phyloP scores from a whole-genome alignment of 2,797 vertebrate genomes.

The Galago senegalensis region DNA sequence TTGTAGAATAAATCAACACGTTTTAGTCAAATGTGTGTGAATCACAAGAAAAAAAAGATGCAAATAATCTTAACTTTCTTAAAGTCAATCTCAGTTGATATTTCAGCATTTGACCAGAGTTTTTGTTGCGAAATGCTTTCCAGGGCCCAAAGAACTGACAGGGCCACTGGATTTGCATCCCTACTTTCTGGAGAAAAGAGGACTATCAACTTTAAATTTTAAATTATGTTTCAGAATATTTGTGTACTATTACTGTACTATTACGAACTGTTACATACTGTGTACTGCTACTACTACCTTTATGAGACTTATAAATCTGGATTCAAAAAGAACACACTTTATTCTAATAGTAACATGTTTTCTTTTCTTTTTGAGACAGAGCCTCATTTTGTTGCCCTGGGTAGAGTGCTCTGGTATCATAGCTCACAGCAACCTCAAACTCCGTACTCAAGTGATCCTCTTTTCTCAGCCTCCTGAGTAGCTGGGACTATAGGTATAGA shows the following conservation, averaged over 20 bases:
- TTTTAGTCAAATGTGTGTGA: background rate
- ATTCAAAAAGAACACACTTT: conserved; percentile 36
- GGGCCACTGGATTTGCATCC: background rate
- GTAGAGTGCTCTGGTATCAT: no score
- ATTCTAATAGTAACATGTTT: background rate
- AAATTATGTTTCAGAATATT: background rate
- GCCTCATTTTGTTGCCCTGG: no score
- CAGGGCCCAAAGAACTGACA: background rate
- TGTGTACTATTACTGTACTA: background rate
- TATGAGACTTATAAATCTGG: conserved; percentile 14
- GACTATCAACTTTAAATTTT: conserved; percentile 15
- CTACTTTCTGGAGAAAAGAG: background rate
- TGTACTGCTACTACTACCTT: background rate
- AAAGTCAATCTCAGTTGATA: background rate
- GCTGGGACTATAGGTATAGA: no score
- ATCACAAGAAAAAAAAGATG: conserved; percentile 39
- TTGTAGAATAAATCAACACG: background rate
- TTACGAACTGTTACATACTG: no score
- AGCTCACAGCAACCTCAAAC: no score
- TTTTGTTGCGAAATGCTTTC: background rate
- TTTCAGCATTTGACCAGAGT: background rate
- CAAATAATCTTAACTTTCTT: conserved; percentile 8
- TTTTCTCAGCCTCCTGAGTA: no score
- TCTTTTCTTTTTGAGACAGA: no score
- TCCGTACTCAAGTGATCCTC: no score